Percentiles rank a stretch among this genome's conserved stretches.
These are phyloP conservation scores for Notiomystis cincta DNA, from an alignment of 2,113 vertebrate genomes.

Conservation along the genomic window DNA sequence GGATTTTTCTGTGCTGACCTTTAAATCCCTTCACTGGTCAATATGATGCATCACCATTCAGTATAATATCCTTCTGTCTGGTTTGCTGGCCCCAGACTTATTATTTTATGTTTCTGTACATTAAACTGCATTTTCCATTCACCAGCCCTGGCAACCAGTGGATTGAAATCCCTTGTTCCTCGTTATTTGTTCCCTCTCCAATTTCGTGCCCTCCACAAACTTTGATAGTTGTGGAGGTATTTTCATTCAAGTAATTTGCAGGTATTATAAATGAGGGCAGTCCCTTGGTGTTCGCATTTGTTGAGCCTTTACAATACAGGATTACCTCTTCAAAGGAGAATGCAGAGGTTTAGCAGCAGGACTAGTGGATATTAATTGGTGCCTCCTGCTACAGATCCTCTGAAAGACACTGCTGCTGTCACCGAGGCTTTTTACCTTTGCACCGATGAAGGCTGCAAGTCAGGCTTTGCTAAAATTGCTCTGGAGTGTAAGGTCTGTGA, in stretches of 20 bases:
- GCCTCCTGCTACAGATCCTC: not conserved
- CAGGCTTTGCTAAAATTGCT: not conserved
- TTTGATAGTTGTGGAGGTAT: not conserved
- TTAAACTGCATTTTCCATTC: conserved; percentile 69
- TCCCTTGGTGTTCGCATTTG: conserved; percentile 50
- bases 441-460: not conserved
- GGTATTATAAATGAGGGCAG: conserved; percentile 49
- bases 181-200: conserved; percentile 61
- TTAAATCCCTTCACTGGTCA: conserved; percentile 65
- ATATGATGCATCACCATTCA: conserved; percentile 47
- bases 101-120: conserved; percentile 69
- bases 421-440: not conserved
- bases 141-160: conserved; percentile 31
- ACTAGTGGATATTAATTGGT: not conserved
- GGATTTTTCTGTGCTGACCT: conserved; percentile 62
- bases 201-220: conserved; percentile 32
- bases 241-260: conserved; percentile 53
- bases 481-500: not conserved
- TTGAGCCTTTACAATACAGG: not conserved
- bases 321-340: conserved; percentile 17
- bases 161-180: conserved; percentile 67
- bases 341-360: not conserved
- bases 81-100: conserved; percentile 54
- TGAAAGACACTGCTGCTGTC: not conserved
- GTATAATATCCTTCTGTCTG: conserved; percentile 60